Evolutionary conservation across 2,113 vertebrate genomes (phyloP), one percentile per base, ranked within the genome.

Genomic region (Calyptomena viridis): DNA sequence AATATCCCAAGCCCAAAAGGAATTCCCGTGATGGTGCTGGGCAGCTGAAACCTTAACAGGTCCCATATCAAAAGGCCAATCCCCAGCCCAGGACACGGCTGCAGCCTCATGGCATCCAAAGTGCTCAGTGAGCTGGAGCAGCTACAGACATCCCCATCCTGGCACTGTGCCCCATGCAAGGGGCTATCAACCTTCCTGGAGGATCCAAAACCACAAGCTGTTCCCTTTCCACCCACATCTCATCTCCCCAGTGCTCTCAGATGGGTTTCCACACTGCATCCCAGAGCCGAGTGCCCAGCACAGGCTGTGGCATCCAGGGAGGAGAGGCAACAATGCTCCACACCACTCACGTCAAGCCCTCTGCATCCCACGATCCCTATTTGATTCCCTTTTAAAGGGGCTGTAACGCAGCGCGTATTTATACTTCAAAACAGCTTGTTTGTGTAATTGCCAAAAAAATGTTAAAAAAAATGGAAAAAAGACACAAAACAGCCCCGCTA

Each of bases 381-480:
- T 56, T 8, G 49, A 52, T 88, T 52, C 88, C 79, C 67, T 75
- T 82, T 52, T 67, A 75, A 75, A 56, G 74, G 81, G 78, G 80
- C 73, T 75, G 64, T 42, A 94, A 74, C 33, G 28, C 89, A 49
- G 90, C 42, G 0, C n/a, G 7, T 50, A 78, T 95, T 96, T 92
- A 59, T 83, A 47, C 90, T 94, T 96, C 93, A 84, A 83, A 97
- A 81, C 94, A 94, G 91, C 89, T 90, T 95, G 87, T 92, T 96
- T 96, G 94, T 94, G 83, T 93, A 95, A 97, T 95, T 95, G 92
- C 97, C 94, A 95, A 90, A 91, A 87, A 94, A 96, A 69, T 14
- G 72, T 27, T 8, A 6, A 14, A 28, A 77, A 67, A 79, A 86
- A 63, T 46, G 25, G 25, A 13, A 33, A 75, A 66, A 42, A 68